Base-by-base conservation (phyloP, 2,888 invertebrate genomes). In the Sesia bembeciformis region DNA sequence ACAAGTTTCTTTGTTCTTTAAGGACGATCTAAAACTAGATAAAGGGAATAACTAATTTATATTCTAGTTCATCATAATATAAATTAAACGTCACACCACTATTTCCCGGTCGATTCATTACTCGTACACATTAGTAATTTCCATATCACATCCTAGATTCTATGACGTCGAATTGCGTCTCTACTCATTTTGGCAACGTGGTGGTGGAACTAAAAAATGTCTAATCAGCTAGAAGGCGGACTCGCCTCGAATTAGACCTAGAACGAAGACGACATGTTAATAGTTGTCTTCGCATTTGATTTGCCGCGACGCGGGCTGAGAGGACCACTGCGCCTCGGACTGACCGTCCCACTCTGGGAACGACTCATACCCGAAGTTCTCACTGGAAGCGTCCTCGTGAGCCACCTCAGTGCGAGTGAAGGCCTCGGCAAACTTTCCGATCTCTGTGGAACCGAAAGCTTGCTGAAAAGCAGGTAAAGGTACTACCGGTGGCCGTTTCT, bases 371-470 rank as follows among this genome's bases (percentile, higher is more conserved):
- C 77, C 64, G 68, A 82, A 87, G 58, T 72, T 83, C 57, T 90
- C 90, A 53, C 70, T 67, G 49, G 78, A 67, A 52, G 72, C 73
- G 23, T 79, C 78, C 38, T 86, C 88, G 46, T 81, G 78, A 38
- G 87, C 90, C 40, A 86, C 84, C 66, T 92, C 91, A 60, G 91
- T 87, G 60, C 91, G 91, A 58, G 91, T 91, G 74, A 94, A 94
- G 53, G 92, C 93, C 69, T 94, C 94, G 4, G 94, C 93, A 66
- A 95, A 96, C 61, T 94, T 92, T n/a, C 96, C 96, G 61, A 96
- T 94, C 81, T 95, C 96, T 39, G 96, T 96, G 40, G 95, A 94
- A 40, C 96, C 96, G 74, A 96, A 96, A 1, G 96, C 95, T 82
- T 95, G 95, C 74, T 95, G 95, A 73, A 96, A 96, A 51, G 95